Conservation (phyloP, 2,113 vertebrate genomes). For the Perca fluviatilis region DNA sequence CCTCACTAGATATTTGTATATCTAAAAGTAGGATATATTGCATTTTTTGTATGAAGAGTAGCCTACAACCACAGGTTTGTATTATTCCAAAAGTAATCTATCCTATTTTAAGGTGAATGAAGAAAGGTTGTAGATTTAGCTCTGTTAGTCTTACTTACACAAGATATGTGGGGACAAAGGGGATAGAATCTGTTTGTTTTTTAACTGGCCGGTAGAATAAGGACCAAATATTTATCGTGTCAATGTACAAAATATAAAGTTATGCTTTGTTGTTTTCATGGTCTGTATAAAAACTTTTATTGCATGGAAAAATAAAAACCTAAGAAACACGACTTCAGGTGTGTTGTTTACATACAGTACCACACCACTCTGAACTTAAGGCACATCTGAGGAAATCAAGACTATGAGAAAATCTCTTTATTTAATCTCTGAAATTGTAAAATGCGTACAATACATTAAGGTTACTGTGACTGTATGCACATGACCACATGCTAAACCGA, state of each 20-base stretch:
- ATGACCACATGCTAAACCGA: background rate
- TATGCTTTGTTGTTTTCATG: slow-evolving; percentile 32
- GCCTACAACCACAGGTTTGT: background rate
- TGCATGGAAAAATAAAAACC: slow-evolving; percentile 55
- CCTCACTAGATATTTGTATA: slow-evolving; percentile 9
- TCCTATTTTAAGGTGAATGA: slow-evolving; percentile 38
- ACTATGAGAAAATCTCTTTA: background rate
- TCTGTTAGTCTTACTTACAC: slow-evolving; percentile 8
- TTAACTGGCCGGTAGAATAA: background rate
- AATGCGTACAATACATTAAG: background rate
- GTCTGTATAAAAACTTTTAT: slow-evolving; percentile 17
- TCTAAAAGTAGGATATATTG: background rate
- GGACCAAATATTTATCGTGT: slow-evolving; percentile 54
- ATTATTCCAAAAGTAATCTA: slow-evolving; percentile 6
- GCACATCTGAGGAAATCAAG: background rate
- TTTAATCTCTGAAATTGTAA: background rate
- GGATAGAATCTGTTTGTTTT: background rate
- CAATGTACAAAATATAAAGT: slow-evolving; percentile 24
- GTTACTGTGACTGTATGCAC: background rate
- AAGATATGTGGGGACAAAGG: background rate
- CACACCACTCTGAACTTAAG: too few relatives aligned
- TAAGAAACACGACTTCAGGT: background rate
- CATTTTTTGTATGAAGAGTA: slow-evolving; percentile 7
- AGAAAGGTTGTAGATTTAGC: slow-evolving; percentile 30
- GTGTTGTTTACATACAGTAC: background rate